A percentile compares a stretch with the other conserved stretches of the same genome.
These are phyloP conservation scores for Alosa alosa DNA, from an alignment of 2,113 vertebrate genomes.

Conservation along the genomic window DNA sequence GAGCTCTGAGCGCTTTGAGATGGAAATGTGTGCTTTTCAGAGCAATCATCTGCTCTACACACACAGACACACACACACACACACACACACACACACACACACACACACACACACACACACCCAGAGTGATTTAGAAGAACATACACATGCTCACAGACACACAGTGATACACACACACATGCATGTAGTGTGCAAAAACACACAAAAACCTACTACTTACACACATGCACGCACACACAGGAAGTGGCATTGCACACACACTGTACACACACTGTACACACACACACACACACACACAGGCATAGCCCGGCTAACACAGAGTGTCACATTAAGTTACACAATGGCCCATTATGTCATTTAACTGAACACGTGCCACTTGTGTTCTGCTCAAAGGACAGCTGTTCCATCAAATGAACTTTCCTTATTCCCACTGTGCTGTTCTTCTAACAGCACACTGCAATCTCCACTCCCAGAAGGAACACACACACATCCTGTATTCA, in stretches of 20 bases:
- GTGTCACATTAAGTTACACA: background rate
- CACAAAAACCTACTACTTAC: background rate
- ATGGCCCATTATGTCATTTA: background rate
- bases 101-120: background rate
- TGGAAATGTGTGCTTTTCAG: slow-evolving; percentile 2
- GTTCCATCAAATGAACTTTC: background rate
- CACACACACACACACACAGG: background rate
- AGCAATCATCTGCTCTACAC: slow-evolving; percentile 9
- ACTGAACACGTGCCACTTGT: background rate
- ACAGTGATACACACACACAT: background rate
- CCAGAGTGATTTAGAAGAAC: background rate
- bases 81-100: background rate
- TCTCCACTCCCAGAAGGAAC: background rate
- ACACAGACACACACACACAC: background rate
- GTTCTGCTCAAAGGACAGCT: background rate
- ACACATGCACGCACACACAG: background rate
- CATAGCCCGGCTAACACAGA: background rate
- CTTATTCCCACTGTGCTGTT: background rate
- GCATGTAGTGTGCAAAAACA: background rate
- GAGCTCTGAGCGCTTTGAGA: slow-evolving; percentile 1
- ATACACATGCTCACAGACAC: background rate
- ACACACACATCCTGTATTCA: background rate
- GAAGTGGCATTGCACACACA: background rate
- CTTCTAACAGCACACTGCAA: background rate
- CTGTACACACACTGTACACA: background rate